These are phyloP conservation scores for Zaprionus taronus DNA, from an alignment of 1,140 invertebrate genomes.

Conservation along the genomic window DNA sequence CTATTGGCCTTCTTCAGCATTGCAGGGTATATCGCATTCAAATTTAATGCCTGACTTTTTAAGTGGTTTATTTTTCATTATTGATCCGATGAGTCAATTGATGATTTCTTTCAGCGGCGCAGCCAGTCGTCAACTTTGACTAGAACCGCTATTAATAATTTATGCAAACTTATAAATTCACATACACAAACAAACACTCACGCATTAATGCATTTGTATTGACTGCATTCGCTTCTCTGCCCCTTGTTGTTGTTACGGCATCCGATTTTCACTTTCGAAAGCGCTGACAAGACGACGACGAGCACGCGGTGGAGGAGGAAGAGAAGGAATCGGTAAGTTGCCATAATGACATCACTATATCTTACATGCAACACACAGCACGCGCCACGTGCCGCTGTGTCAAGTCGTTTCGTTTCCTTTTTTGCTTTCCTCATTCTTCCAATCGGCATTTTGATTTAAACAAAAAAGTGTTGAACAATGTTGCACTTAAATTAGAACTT, in stretches of 20 bases:
- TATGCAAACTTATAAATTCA: constrained; percentile 1
- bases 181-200: background rate
- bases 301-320: background rate
- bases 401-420: background rate
- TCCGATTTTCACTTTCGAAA: constrained; percentile 72
- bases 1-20: constrained; percentile 1
- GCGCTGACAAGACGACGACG: constrained; percentile 34
- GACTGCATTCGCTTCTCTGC: constrained; percentile 14
- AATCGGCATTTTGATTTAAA: background rate
- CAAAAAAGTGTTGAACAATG: background rate
- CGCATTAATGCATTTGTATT: background rate
- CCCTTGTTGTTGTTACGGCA: constrained; percentile 35
- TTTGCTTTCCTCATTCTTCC: background rate
- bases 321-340: constrained; percentile 38
- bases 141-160: constrained; percentile 1
- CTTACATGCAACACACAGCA: constrained; percentile 44
- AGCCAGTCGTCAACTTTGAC: background rate
- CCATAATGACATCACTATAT: constrained; percentile 66
- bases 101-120: constrained; percentile 1
- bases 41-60: background rate
- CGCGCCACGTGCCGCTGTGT: constrained; percentile 26
- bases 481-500: background rate
- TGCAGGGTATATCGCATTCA: constrained; percentile 1
- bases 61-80: constrained; percentile 1
- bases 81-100: constrained; percentile 3